Evolutionary conservation across 1,140 invertebrate genomes (phyloP).

Genomic region (Hermetia illucens): DNA sequence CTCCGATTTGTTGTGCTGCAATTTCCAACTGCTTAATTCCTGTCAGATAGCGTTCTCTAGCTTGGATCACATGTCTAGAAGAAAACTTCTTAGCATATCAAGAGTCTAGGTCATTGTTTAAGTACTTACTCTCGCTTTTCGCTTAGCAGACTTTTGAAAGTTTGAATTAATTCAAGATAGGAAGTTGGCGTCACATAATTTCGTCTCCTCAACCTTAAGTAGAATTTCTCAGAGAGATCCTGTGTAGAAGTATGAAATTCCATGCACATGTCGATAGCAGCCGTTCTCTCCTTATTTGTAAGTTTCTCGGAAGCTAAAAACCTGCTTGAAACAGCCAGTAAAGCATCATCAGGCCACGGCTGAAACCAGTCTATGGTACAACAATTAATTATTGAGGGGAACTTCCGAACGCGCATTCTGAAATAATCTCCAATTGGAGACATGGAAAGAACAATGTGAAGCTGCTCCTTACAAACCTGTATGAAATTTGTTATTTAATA

Average conservation of each 20-base stretch:
- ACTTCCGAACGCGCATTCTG: slow-evolving; percentile 77
- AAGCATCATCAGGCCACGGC: slow-evolving; percentile 86
- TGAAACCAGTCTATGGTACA: slow-evolving; percentile 98
- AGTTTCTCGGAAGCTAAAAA: slow-evolving; percentile 80
- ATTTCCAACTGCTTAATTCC: slow-evolving; percentile 77
- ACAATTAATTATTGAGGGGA: slow-evolving; percentile 89
- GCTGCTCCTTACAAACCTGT: slow-evolving; percentile 74
- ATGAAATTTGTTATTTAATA: neutral
- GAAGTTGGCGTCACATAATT: slow-evolving; percentile 92
- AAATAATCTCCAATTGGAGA: slow-evolving; percentile 80
- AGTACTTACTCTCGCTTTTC: slow-evolving; percentile 56
- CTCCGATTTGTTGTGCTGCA: slow-evolving; percentile 66
- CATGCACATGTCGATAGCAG: slow-evolving; percentile 79
- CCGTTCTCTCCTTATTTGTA: slow-evolving; percentile 48
- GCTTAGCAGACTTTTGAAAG: slow-evolving; percentile 70
- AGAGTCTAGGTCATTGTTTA: too few species aligned
- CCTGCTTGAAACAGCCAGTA: slow-evolving; percentile 77
- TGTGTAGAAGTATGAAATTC: slow-evolving; percentile 78
- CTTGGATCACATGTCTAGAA: too few species aligned
- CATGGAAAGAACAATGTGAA: slow-evolving; percentile 87
- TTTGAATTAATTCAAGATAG: slow-evolving; percentile 82
- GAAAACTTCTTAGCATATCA: too few species aligned
- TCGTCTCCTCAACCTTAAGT: slow-evolving; percentile 50
- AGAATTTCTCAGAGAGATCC: slow-evolving; percentile 57
- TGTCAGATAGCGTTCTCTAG: slow-evolving; percentile 65